A percentile compares a stretch with the other conserved stretches of the same genome.
These are phyloP conservation scores for Dromococcyx pavoninus DNA, from an alignment of 2,797 vertebrate species.

Conservation along the genomic window DNA sequence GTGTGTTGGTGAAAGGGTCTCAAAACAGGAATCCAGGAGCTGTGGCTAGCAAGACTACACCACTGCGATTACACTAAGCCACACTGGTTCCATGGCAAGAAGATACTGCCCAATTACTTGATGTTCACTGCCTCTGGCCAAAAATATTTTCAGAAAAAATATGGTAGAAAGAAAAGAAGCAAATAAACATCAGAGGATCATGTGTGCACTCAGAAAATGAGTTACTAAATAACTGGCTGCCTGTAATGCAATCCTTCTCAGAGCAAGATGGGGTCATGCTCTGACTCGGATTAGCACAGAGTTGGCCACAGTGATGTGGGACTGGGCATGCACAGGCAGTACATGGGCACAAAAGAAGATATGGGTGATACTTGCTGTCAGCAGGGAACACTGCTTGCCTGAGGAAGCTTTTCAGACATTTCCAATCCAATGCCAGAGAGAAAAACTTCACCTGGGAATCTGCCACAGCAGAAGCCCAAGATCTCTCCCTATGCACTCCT, in stretches of 20 bases:
- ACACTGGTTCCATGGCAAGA: background rate
- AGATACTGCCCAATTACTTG: background rate
- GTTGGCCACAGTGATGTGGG: background rate
- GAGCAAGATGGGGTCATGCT: fast-evolving
- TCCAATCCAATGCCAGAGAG: background rate
- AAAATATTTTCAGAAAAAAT: background rate
- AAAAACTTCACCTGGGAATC: background rate
- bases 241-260: background rate
- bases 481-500: background rate
- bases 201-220: background rate
- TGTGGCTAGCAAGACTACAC: background rate
- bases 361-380: background rate
- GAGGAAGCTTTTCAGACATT: background rate
- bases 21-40: background rate
- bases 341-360: background rate
- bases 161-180: background rate
- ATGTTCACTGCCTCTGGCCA: background rate
- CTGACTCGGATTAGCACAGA: background rate
- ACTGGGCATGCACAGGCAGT: background rate
- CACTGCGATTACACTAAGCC: background rate
- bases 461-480: background rate
- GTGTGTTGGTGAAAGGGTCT: fast-evolving
- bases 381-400: background rate
- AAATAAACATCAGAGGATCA: background rate
- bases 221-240: background rate